phyloP scores from a whole-genome alignment of 2,113 vertebrate genomes.

The Anoplopoma fimbria region DNA sequence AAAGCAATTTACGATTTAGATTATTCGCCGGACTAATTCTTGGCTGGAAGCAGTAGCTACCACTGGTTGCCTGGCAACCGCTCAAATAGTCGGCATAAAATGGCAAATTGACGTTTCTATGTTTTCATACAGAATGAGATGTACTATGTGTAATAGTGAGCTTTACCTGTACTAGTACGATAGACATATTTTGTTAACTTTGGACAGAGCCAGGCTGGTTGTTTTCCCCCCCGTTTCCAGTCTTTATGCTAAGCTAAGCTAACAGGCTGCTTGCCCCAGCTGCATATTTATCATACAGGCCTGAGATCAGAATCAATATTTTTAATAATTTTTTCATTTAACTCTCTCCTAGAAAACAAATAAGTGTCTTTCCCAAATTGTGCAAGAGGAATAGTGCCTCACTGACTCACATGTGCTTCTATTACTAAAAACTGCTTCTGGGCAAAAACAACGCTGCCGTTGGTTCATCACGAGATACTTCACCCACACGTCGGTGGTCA shows the following conservation, averaged over 20 bases:
- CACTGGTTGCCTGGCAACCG: neutral
- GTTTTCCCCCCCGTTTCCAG: no score
- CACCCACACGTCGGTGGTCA: neutral
- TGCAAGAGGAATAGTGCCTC: neutral
- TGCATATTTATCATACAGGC: neutral
- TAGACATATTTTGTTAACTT: no score
- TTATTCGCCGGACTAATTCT: neutral
- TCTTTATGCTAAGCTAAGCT: no score
- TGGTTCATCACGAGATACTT: neutral
- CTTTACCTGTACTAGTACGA: no score
- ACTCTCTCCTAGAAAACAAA: neutral
- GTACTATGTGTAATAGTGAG: neutral
- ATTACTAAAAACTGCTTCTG: neutral
- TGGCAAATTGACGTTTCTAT: neutral
- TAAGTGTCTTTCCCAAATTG: neutral
- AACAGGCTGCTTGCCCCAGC: neutral
- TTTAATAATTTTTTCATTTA: neutral
- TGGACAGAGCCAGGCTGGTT: no score
- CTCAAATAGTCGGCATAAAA: neutral
- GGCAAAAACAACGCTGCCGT: neutral
- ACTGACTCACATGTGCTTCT: neutral
- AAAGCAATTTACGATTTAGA: neutral
- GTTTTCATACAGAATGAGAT: neutral
- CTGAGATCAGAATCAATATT: no score
- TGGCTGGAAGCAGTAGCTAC: no score